Evolutionary conservation across 2,888 invertebrate genomes (phyloP).

Genomic region (Nezara viridula): DNA sequence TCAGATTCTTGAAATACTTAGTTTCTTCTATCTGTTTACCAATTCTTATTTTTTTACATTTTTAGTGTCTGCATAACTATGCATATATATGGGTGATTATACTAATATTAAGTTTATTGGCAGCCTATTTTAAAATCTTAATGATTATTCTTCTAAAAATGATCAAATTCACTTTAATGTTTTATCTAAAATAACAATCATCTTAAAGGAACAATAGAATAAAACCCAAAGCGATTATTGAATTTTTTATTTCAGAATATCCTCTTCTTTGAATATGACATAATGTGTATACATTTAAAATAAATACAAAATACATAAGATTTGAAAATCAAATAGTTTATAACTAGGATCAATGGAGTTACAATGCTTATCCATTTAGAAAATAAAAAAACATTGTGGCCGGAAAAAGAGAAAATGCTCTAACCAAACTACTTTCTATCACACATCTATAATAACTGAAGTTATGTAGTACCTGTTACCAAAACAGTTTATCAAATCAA

Average conservation of each 20-base stretch:
- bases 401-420: constrained; percentile 21
- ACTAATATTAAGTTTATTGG: too few relatives aligned
- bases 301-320: constrained; percentile 38
- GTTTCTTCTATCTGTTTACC: too few relatives aligned
- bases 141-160: too few relatives aligned
- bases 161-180: neutral
- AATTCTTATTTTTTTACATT: too few relatives aligned
- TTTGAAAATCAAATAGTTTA: constrained; percentile 32
- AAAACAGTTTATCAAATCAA: constrained; percentile 13
- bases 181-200: neutral
- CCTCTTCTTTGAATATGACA: constrained; percentile 47
- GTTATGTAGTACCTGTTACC: constrained; percentile 29
- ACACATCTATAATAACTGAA: constrained; percentile 45
- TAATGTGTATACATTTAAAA: constrained; percentile 32
- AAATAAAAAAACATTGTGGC: constrained; percentile 2
- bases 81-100: too few relatives aligned
- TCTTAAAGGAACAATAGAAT: neutral
- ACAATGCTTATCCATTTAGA: neutral
- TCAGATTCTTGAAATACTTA: too few relatives aligned
- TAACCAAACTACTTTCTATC: constrained; percentile 39
- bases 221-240: neutral
- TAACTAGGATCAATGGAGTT: constrained; percentile 25
- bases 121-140: too few relatives aligned
- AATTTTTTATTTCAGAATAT: constrained; percentile 57
- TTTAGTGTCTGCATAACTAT: too few relatives aligned